A percentile compares a stretch with the other conserved stretches of the same genome.
phyloP scores from a whole-genome alignment of 2,797 vertebrate species.

The Gymnopithys bicolor region DNA sequence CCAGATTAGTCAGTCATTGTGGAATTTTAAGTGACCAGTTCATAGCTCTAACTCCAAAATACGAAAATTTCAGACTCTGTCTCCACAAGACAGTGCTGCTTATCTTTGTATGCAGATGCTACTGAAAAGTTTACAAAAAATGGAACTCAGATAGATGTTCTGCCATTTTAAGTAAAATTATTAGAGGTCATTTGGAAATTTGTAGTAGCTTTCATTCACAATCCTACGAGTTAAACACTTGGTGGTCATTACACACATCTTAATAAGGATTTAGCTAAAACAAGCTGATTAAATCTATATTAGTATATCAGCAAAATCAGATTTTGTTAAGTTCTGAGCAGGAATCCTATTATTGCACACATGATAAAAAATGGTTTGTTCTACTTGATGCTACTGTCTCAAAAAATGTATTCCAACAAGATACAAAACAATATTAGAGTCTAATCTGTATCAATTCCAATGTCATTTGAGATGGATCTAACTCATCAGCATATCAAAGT shows the following conservation, averaged over 20 bases:
- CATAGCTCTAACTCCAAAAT: not conserved
- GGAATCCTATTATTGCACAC: not conserved
- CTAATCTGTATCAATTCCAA: not conserved
- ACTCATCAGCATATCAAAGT: not conserved
- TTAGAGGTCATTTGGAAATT: not conserved
- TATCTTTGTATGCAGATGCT: not conserved
- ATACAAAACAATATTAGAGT: not conserved
- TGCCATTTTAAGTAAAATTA: not conserved
- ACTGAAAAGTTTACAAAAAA: not conserved
- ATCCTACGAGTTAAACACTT: constrained; percentile 1
- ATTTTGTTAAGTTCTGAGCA: constrained; percentile 50
- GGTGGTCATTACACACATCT: constrained; percentile 30
- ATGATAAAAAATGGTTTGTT: not conserved
- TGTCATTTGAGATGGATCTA: not conserved
- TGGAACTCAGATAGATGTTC: not conserved
- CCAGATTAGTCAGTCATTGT: constrained; percentile 8
- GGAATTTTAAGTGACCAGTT: constrained; percentile 17
- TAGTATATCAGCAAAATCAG: constrained; percentile 45
- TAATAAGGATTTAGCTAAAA: constrained; percentile 51
- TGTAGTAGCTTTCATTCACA: not conserved
- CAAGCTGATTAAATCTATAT: constrained; percentile 51
- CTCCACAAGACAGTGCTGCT: not conserved
- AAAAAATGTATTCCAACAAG: not conserved
- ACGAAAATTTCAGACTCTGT: not conserved
- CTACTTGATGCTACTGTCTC: not conserved